Conservation (phyloP, 2,888 invertebrate genomes). For the Limnephilus rhombicus region DNA sequence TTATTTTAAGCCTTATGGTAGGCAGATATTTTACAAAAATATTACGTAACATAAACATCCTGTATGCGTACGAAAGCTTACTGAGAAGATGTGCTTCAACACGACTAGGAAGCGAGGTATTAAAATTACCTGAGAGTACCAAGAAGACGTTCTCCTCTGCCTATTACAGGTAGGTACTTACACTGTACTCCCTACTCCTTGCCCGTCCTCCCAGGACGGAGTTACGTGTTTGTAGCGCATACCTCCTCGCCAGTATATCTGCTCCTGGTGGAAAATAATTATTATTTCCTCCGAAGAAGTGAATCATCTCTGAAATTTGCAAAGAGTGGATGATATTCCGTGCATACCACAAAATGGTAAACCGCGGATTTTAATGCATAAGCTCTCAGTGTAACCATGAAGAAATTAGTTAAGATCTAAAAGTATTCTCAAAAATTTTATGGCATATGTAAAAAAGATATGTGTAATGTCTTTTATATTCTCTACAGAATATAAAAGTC, state of each 20-base stretch:
- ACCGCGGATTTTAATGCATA: background rate
- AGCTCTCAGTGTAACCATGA: too few relatives aligned
- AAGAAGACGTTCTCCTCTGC: background rate
- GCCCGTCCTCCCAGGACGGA: background rate
- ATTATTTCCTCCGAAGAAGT: background rate
- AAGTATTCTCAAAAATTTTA: too few relatives aligned
- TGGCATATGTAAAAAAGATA: too few relatives aligned
- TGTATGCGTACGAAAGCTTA: background rate
- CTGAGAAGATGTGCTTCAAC: background rate
- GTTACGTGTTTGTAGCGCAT: background rate
- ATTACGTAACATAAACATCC: background rate
- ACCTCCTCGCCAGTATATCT: background rate
- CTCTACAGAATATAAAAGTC: too few relatives aligned
- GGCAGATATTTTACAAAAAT: background rate
- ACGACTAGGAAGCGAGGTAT: constrained; percentile 21
- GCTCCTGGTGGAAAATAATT: background rate
- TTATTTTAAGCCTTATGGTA: too few relatives aligned
- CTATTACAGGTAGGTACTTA: background rate
- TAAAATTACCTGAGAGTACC: constrained; percentile 1
- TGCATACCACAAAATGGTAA: background rate
- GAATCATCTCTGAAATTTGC: background rate
- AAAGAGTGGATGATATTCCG: background rate
- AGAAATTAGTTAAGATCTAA: too few relatives aligned
- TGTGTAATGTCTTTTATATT: too few relatives aligned
- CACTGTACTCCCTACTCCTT: background rate